These are phyloP conservation scores for Scaptomyza montana DNA, from an alignment of 1,140 invertebrate species.

Conservation along the genomic window DNA sequence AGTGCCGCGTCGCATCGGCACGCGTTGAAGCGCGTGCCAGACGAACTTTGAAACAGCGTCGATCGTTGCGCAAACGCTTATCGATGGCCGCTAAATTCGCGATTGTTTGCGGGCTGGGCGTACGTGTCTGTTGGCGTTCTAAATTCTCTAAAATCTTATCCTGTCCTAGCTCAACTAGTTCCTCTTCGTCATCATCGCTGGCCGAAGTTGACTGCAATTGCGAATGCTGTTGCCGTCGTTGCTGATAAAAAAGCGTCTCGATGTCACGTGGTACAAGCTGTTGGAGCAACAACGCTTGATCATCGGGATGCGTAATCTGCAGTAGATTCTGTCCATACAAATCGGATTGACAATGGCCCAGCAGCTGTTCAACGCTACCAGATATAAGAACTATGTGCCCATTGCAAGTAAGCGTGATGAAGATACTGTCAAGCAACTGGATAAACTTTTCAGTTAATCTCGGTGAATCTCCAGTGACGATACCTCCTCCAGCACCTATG, in stretches of 20 bases:
- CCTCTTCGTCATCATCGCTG: conserved; percentile 78
- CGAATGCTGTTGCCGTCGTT: conserved; percentile 52
- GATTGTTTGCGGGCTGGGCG: conserved; percentile 74
- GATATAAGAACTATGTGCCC: conserved; percentile 95
- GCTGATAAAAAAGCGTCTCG: conserved; percentile 72
- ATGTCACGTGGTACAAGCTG: conserved; percentile 87
- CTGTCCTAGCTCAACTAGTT: conserved; percentile 57
- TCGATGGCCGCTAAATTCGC: conserved; percentile 76
- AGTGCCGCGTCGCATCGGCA: conserved; percentile 86
- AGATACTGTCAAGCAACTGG: conserved; percentile 87
- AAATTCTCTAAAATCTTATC: conserved; percentile 27
- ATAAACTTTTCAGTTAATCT: conserved; percentile 82
- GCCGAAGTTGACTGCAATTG: conserved; percentile 68
- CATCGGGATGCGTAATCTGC: conserved; percentile 90
- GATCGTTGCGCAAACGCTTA: conserved; percentile 72
- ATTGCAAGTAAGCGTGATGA: conserved; percentile 91
- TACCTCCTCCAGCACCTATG: not conserved
- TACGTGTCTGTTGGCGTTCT: conserved; percentile 39
- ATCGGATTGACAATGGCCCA: conserved; percentile 94
- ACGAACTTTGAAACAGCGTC: conserved; percentile 84
- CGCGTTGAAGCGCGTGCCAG: conserved; percentile 87
- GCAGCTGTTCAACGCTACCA: conserved; percentile 90
- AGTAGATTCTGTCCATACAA: conserved; percentile 93
- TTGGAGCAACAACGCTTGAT: conserved; percentile 88
- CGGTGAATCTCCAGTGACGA: conserved; percentile 17